Evolutionary conservation across 1,140 invertebrate genomes (phyloP).

Genomic region (Nymphalis io): DNA sequence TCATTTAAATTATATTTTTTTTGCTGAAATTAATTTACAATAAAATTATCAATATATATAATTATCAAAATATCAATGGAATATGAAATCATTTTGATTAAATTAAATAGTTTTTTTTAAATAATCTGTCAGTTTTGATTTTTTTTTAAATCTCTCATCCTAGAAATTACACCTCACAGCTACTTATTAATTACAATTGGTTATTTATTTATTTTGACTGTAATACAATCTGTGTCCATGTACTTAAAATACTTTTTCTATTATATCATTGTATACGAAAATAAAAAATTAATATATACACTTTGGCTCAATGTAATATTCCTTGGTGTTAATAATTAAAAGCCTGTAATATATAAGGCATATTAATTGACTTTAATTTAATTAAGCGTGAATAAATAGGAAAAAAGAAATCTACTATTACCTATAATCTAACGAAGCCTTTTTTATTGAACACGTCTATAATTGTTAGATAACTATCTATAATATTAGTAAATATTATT

Average conservation of each 20-base stretch:
- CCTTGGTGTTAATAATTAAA: constrained; percentile 19
- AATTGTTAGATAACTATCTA: no score
- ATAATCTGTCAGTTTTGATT: neutral
- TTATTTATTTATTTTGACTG: neutral
- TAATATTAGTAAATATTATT: no score
- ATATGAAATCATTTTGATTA: no score
- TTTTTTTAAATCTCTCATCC: neutral
- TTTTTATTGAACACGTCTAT: no score
- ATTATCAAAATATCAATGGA: no score
- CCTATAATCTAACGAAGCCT: no score
- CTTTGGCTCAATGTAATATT: constrained; percentile 24
- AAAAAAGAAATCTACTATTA: no score
- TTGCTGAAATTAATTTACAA: no score
- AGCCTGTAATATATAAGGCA: constrained; percentile 21
- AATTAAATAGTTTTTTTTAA: neutral
- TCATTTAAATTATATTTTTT: no score
- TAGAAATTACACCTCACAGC: no score
- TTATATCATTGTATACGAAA: constrained; percentile 1
- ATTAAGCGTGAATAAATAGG: neutral
- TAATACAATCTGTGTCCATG: neutral
- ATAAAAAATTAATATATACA: constrained; percentile 12
- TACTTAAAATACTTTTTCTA: neutral
- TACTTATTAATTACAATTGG: no score
- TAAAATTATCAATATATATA: no score
- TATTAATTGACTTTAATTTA: constrained; percentile 13